phyloP scores from a whole-genome alignment of 2,113 vertebrate species.

The Phocoena phocoena region DNA sequence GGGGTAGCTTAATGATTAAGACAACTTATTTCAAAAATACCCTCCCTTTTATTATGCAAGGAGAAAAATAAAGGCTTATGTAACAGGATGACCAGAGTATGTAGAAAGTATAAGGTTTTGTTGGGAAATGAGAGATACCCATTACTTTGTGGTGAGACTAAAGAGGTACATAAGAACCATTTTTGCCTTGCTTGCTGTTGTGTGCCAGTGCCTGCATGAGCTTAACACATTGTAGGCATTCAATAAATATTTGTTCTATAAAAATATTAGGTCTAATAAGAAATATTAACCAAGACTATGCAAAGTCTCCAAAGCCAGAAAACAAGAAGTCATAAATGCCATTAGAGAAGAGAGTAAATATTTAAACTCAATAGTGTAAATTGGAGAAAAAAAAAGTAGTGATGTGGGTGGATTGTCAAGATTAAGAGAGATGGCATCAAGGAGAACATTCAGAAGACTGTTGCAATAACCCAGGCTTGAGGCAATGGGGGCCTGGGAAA shows the following conservation, averaged over 20 bases:
- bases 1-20: neutral
- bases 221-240: neutral
- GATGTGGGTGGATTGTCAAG: rapidly evolving
- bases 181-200: neutral
- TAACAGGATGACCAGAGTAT: neutral
- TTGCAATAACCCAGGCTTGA: neutral
- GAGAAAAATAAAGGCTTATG: neutral
- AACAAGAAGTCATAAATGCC: neutral
- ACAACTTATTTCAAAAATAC: neutral
- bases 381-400: neutral
- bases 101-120: neutral
- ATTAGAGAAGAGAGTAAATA: neutral
- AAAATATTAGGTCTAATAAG: neutral
- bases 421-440: neutral
- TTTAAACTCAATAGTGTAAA: slow-evolving; percentile 12
- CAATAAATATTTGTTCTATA: neutral
- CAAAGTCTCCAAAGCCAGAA: neutral
- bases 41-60: neutral
- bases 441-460: neutral
- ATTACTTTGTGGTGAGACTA: neutral
- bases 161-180: neutral
- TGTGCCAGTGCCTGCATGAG: neutral
- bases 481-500: neutral
- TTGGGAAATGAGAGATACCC: neutral
- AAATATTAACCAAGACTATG: neutral